These are phyloP conservation scores for Urosaurus nigricauda DNA, from an alignment of 2,797 vertebrate species.

Conservation along the genomic window DNA sequence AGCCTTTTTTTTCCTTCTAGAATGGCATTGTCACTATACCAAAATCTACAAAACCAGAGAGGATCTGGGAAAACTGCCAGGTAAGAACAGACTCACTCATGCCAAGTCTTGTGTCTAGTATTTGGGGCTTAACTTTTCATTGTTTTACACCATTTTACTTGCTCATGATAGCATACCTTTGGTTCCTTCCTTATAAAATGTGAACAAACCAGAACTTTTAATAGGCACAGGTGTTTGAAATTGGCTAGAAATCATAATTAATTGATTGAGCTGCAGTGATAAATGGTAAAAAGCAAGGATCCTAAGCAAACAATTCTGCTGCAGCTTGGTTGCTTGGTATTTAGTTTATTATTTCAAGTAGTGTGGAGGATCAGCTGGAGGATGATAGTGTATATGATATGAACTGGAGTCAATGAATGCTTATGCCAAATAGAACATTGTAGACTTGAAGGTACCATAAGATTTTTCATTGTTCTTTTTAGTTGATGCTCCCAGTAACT, in stretches of 20 bases:
- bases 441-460: background rate
- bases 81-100: slow-evolving; percentile 65
- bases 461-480: background rate
- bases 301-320: no score
- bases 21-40: slow-evolving; percentile 86
- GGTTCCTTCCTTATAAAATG: slow-evolving; percentile 16
- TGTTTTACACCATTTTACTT: slow-evolving; percentile 22
- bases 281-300: background rate
- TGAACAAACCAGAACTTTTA: background rate
- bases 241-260: background rate
- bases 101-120: background rate
- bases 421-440: background rate
- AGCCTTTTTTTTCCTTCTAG: slow-evolving; percentile 69
- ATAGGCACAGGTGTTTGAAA: slow-evolving; percentile 21
- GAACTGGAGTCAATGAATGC: background rate
- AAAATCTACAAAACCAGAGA: slow-evolving; percentile 84
- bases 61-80: slow-evolving; percentile 84
- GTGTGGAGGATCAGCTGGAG: background rate
- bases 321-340: no score
- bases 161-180: slow-evolving; percentile 22
- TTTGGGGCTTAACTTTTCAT: background rate
- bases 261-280: background rate
- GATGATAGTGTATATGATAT: background rate
- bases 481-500: background rate
- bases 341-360: background rate